These are phyloP conservation scores for Origma solitaria DNA, from an alignment of 2,113 vertebrate genomes.

Conservation along the genomic window DNA sequence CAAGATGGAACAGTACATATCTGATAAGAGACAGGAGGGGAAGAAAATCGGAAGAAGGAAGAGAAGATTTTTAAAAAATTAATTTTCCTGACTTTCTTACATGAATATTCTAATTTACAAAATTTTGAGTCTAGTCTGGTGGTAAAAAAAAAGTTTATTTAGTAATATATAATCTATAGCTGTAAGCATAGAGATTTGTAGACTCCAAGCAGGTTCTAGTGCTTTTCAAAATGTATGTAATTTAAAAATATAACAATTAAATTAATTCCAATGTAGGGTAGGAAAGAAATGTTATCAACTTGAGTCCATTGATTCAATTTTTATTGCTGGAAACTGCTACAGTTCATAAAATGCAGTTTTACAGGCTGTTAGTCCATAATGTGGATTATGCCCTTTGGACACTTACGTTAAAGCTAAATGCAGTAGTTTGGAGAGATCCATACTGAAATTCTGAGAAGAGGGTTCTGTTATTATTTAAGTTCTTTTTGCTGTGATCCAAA, in stretches of 20 bases:
- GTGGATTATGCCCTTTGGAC: slow-evolving; percentile 49
- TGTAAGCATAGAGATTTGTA: not conserved
- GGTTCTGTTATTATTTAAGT: not conserved
- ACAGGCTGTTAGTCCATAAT: slow-evolving; percentile 45
- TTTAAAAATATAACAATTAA: not conserved
- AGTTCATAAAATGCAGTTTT: slow-evolving; percentile 56
- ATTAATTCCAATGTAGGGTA: not conserved
- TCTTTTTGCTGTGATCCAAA: not conserved
- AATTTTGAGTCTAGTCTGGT: not conserved
- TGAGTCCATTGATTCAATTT: slow-evolving; percentile 4
- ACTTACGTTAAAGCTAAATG: not conserved
- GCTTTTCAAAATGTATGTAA: not conserved
- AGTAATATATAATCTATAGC: not conserved
- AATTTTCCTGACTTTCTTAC: not conserved
- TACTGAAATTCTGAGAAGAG: not conserved
- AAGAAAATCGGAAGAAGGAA: not conserved
- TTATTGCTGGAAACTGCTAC: slow-evolving; percentile 31
- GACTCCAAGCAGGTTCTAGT: not conserved
- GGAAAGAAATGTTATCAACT: not conserved
- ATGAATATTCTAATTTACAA: not conserved
- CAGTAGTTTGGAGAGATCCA: not conserved
- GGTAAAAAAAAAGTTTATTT: not conserved
- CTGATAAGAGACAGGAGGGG: not conserved
- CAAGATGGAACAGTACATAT: not conserved
- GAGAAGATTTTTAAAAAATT: not conserved